Evolutionary conservation across 2,888 invertebrate species (phyloP), one percentile per base, ranked within the genome.

Genomic region (Scrobipalpa costella): DNA sequence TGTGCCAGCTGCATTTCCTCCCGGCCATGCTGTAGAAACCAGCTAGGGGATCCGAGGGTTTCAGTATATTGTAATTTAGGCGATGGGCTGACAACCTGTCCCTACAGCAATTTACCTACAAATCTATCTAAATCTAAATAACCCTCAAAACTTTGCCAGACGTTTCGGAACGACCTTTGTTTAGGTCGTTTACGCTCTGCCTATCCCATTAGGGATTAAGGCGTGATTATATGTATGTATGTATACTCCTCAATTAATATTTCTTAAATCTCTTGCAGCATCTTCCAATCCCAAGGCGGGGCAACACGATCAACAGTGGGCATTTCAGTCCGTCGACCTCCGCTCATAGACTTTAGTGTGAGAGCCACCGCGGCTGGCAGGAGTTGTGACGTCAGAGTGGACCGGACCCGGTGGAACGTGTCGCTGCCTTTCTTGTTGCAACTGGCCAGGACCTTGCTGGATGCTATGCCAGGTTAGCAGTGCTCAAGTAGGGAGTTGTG

Each of bases 381-480:
- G 11, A 38, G 33, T 7, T 34, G 50, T 36, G 61, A 61, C 52
- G 50, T 61, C 7, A n/a, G 61, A 19, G 61, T 61, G n/a, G 96
- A 97, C 77, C 92, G 95, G 68, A 93, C 95, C 1, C 87, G 95
- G 40, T 77, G 96, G 63, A 96, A 95, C 79, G 85, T 96, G 0
- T 95, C 96, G 0, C 93, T 95, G 66, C 94, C 95, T 0, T 96
- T 96, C 86, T 84, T 95, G 57, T 77, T 93, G 74, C 92, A 91
- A 33, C 80, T 95, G 63, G 92, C 92, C 0, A 85, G 93, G 64
- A 94, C 94, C 68, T 83, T 95, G 68, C 84, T 94, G 50, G 93
- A 94, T 62, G 93, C 94, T 3, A 83, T 94, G 76, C 94, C 94
- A 0, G 89, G 91, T 77, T 72, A 80, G 63, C 3, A 93, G 49